Evolutionary conservation across 2,113 vertebrate genomes (phyloP).

Genomic region (Geococcyx californianus): DNA sequence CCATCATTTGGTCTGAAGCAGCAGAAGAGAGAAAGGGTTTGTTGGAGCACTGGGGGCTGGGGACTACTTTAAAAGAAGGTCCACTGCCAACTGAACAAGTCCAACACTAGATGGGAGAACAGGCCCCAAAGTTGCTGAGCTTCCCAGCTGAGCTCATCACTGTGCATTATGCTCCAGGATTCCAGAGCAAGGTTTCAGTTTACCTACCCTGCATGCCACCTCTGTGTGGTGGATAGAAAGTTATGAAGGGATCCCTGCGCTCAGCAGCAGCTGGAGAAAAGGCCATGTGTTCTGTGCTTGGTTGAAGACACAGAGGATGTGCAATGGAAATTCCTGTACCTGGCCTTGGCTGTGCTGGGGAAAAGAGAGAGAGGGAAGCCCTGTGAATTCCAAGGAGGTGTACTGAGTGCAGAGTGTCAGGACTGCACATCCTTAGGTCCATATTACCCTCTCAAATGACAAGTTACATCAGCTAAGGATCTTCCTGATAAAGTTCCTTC

Average conservation of each 20-base stretch:
- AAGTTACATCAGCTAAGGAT: not conserved
- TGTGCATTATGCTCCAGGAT: not conserved
- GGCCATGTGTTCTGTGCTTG: not conserved
- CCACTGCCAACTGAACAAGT: not conserved
- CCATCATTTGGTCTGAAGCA: not conserved
- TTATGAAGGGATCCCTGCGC: not conserved
- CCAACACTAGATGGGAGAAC: not conserved
- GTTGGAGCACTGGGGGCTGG: fast-evolving
- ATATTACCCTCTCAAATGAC: not conserved
- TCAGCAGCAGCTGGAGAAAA: not conserved
- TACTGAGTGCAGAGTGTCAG: not conserved
- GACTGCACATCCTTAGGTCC: not conserved
- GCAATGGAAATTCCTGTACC: not conserved
- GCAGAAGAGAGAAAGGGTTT: not conserved
- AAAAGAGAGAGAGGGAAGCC: not conserved
- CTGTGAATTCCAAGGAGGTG: not conserved
- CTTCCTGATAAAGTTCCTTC: not conserved
- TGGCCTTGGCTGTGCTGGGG: not conserved
- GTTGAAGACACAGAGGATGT: fast-evolving
- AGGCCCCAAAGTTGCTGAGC: not conserved
- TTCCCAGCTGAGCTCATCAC: not conserved
- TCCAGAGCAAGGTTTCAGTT: not conserved
- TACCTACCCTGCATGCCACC: not conserved
- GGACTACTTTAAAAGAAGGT: not conserved
- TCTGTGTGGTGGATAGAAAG: not conserved